A percentile compares a stretch with the other conserved stretches of the same genome.
These are phyloP conservation scores for Erythrolamprus reginae DNA, from an alignment of 2,113 vertebrate genomes.

Conservation along the genomic window DNA sequence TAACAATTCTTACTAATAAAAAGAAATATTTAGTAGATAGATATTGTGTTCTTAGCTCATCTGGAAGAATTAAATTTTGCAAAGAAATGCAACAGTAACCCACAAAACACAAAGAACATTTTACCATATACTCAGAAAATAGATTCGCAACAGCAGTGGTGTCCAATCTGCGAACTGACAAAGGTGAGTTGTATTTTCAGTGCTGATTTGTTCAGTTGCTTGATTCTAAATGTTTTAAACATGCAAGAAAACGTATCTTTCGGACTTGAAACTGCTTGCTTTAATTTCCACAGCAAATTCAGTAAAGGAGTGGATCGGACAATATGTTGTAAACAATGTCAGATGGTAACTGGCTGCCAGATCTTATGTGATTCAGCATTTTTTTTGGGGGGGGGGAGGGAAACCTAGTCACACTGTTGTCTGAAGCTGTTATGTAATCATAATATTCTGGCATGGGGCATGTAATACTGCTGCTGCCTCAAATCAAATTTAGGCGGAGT, in stretches of 20 bases:
- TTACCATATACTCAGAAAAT: slow-evolving; percentile 51
- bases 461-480: slow-evolving; percentile 60
- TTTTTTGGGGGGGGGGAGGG: slow-evolving; percentile 59
- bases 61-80: slow-evolving; percentile 23
- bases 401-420: slow-evolving; percentile 75
- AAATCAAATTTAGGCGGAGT: slow-evolving; percentile 83
- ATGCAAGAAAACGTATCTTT: slow-evolving; percentile 72
- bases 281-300: slow-evolving; percentile 79
- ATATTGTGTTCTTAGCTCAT: slow-evolving; percentile 27
- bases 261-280: slow-evolving; percentile 66
- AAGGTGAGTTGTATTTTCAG: slow-evolving; percentile 53
- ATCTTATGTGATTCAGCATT: slow-evolving; percentile 76
- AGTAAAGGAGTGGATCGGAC: slow-evolving; percentile 68
- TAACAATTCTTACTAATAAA: background rate
- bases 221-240: slow-evolving; percentile 60
- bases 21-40: slow-evolving; percentile 23
- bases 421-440: slow-evolving; percentile 79
- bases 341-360: slow-evolving; percentile 76
- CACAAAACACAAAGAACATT: slow-evolving; percentile 43
- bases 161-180: slow-evolving; percentile 65
- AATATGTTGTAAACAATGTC: slow-evolving; percentile 79
- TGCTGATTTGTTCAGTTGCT: slow-evolving; percentile 52
- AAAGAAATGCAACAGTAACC: slow-evolving; percentile 33
- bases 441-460: slow-evolving; percentile 67
- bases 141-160: slow-evolving; percentile 45